Conservation (phyloP, 2,888 invertebrate species). For the Platycheirus rosarum region DNA sequence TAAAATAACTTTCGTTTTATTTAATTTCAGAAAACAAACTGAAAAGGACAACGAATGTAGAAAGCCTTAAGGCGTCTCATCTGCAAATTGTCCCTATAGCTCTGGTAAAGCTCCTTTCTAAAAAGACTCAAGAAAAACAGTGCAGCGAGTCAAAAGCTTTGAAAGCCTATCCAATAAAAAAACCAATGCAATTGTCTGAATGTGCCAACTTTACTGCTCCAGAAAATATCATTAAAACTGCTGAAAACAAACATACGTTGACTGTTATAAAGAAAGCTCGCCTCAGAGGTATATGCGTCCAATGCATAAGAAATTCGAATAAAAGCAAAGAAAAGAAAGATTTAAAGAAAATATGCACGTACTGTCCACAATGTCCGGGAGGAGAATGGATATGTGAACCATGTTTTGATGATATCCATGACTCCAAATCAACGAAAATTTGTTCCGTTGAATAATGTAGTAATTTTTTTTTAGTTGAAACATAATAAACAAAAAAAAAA, state of each 20-base stretch:
- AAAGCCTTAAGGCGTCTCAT: no score
- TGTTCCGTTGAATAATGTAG: no score
- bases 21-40: no score
- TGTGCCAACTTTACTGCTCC: constrained; percentile 72
- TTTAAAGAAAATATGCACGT: constrained; percentile 79
- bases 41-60: no score
- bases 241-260: constrained; percentile 79
- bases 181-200: constrained; percentile 49
- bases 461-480: not conserved
- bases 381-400: constrained; percentile 81
- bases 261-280: constrained; percentile 79
- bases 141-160: no score
- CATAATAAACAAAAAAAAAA: not conserved
- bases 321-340: constrained; percentile 64
- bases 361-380: constrained; percentile 81
- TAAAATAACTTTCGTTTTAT: no score
- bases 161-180: no score
- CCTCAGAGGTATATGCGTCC: constrained; percentile 80
- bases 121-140: no score
- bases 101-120: no score
- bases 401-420: constrained; percentile 77
- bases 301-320: constrained; percentile 78
- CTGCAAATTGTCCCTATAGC: no score
- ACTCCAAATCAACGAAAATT: no score
- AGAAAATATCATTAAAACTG: constrained; percentile 78